These are phyloP conservation scores for Prolemur simus DNA, from an alignment of 2,113 vertebrate species.

Conservation along the genomic window DNA sequence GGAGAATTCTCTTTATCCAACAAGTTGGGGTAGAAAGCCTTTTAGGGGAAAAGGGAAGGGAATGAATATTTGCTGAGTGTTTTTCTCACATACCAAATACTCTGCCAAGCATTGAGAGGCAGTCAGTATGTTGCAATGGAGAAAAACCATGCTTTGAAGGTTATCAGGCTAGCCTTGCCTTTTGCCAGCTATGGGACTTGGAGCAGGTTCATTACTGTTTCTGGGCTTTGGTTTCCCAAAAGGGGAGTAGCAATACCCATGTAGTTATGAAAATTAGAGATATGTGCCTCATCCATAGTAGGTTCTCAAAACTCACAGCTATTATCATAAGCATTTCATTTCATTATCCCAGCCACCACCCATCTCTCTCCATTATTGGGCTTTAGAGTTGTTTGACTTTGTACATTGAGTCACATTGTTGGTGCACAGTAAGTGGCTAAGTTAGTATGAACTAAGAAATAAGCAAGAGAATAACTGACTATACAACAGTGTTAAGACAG, in stretches of 20 bases:
- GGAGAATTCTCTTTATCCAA: neutral
- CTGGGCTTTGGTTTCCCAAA: slow-evolving; percentile 35
- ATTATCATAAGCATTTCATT: neutral
- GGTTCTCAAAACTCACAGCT: neutral
- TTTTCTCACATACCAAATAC: neutral
- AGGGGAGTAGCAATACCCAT: neutral
- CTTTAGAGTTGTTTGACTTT: neutral
- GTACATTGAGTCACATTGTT: neutral
- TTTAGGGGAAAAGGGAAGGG: slow-evolving; percentile 4
- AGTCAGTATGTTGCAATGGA: neutral
- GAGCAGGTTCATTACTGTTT: neutral
- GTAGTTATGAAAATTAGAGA: slow-evolving; percentile 44
- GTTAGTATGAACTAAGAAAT: neutral
- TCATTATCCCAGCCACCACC: neutral
- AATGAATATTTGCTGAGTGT: neutral
- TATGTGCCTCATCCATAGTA: neutral
- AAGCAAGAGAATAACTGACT: neutral
- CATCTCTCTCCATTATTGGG: neutral
- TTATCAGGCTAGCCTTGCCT: neutral
- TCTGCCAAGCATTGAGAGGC: neutral
- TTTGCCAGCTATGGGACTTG: neutral
- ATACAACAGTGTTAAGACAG: neutral
- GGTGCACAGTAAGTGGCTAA: neutral
- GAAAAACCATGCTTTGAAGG: neutral
- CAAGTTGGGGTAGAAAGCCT: neutral